Conservation (phyloP, 2,113 vertebrate species). For the Oncorhynchus masou region DNA sequence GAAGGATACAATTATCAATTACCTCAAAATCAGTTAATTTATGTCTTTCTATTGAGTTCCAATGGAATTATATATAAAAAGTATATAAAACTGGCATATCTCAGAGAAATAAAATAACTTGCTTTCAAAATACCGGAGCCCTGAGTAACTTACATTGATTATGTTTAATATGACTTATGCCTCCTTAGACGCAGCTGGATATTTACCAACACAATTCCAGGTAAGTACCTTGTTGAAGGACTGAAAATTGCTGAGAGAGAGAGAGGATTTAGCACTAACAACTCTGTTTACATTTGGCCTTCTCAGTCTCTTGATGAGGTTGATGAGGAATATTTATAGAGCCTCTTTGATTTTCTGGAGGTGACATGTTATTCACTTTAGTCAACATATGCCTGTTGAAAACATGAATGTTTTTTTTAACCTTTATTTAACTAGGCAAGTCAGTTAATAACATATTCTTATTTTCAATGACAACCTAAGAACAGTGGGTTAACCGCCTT, state of each 20-base stretch:
- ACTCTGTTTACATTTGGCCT: not conserved
- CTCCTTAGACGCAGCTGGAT: not conserved
- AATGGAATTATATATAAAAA: not conserved
- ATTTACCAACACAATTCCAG: not conserved
- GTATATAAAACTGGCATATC: not conserved
- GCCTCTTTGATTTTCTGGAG: not conserved
- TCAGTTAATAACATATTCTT: no score
- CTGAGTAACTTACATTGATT: not conserved
- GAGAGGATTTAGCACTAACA: not conserved
- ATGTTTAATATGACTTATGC: not conserved
- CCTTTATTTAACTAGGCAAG: no score
- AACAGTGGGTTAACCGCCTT: no score
- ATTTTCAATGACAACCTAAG: no score
- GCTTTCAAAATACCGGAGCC: not conserved
- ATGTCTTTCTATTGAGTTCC: not conserved
- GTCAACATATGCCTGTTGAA: no score
- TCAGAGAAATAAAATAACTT: not conserved
- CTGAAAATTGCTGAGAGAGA: not conserved
- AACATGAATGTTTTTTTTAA: no score
- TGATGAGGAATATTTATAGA: not conserved
- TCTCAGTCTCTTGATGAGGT: not conserved
- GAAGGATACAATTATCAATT: not conserved
- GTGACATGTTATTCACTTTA: no score
- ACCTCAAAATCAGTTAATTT: not conserved
- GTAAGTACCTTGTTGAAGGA: not conserved